These are phyloP conservation scores for Pedionomus torquatus DNA, from an alignment of 2,113 vertebrate species.

Conservation along the genomic window DNA sequence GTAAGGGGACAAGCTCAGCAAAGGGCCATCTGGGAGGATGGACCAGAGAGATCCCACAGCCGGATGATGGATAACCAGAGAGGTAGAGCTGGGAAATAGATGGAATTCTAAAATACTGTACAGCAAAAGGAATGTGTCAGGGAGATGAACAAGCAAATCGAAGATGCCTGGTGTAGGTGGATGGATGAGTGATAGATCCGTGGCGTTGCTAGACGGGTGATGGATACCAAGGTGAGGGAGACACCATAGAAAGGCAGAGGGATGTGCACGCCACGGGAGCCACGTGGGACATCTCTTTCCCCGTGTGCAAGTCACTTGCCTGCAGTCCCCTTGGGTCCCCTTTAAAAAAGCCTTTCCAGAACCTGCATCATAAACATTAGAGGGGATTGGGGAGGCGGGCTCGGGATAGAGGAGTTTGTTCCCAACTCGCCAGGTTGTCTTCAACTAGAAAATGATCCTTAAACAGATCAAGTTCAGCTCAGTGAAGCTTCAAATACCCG, in stretches of 20 bases:
- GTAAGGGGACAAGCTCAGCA: neutral
- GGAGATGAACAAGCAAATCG: neutral
- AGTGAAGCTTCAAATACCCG: neutral
- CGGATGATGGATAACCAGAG: neutral
- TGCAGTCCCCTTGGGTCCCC: neutral
- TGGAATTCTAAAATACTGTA: neutral
- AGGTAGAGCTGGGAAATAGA: neutral
- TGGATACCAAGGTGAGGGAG: neutral
- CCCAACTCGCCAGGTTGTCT: neutral
- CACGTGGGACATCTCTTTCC: neutral
- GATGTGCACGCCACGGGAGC: fast-evolving
- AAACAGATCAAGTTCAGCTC: neutral
- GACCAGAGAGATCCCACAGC: neutral
- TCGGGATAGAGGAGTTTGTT: neutral
- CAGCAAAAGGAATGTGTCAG: neutral
- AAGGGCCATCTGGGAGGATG: neutral
- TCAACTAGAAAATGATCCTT: neutral
- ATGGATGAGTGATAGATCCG: neutral
- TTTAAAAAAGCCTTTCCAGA: conserved; percentile 22
- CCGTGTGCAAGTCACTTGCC: neutral
- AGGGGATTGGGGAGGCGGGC: fast-evolving
- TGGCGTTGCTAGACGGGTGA: neutral
- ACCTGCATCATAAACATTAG: conserved; percentile 2
- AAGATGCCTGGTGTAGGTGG: neutral
- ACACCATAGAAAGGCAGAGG: neutral